Base-by-base conservation (phyloP, 2,797 vertebrate genomes). In the Anguilla megastoma region DNA sequence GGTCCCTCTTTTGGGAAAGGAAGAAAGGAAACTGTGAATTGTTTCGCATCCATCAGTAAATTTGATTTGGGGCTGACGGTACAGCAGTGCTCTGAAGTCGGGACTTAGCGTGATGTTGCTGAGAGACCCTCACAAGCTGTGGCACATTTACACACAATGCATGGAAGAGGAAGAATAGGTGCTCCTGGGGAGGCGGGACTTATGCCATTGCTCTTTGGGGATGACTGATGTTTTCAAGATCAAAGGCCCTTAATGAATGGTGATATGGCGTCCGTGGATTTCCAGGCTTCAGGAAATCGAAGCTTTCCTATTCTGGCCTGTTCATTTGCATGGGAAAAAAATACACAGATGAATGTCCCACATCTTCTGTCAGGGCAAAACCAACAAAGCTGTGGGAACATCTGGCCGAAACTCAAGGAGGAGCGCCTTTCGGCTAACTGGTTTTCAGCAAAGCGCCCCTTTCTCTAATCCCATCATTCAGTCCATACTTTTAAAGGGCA, bases 391-490 rank as follows among this genome's bases (percentile, higher is more conserved):
- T 45, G 54, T 33, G 71, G 36, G 21, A 54, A 71, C 71, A 87
- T 56, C 69, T 79, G 71, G 48, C n/a, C 50, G 30, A 69, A 80
- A 54, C 30, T 18, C 21, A 52, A 52, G 74, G 52, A 80, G 63
- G 52, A 54, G 52, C 27, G 2, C 71, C 71, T 58, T 18, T 58
- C 27, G 71, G 86, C 69, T 79, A 33, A 79, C 74, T 56, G 74
- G 33, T 30, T 88, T 76, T 88, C 83, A 85, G n/a, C 48, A 60
- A 56, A 5, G 14, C 58, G 85, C 50, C 36, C 85, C 56, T 60
- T 54, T 84, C 74, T 85, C 71, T 87, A 89, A 91, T 91, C 90
- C 90, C 83, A 88, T 91, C 90, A 90, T 87, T 93, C 89, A 90
- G 91, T 89, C 86, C 66, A 18, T 54, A 66, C 86, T 91, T 90